Evolutionary conservation across 1,140 invertebrate species (phyloP).

Genomic region (Zaprionus ornatus): DNA sequence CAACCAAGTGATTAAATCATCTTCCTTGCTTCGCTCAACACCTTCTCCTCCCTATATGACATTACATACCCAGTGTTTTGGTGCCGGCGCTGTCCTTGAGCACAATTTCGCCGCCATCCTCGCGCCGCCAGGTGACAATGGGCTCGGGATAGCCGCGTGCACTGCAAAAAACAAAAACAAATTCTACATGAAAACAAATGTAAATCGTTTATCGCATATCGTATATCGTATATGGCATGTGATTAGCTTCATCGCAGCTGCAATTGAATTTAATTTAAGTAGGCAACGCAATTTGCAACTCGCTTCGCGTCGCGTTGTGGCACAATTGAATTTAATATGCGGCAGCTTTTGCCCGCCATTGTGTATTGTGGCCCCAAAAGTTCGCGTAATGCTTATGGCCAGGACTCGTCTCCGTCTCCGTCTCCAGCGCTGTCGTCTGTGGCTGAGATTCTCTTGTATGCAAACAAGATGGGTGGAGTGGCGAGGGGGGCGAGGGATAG

Average conservation of each 20-base stretch:
- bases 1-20: too few species aligned
- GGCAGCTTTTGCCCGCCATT: conserved; percentile 25
- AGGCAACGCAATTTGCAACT: conserved; percentile 20
- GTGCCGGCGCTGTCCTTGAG: conserved; percentile 87
- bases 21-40: too few species aligned
- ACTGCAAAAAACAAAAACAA: conserved; percentile 54
- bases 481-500: background rate
- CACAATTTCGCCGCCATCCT: conserved; percentile 92
- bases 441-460: conserved; percentile 39
- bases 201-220: background rate
- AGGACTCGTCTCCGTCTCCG: conserved; percentile 11
- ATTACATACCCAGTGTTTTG: conserved; percentile 87
- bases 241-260: background rate
- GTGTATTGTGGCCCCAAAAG: conserved; percentile 36
- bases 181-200: conserved; percentile 2
- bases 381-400: conserved; percentile 37
- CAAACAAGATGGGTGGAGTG: background rate
- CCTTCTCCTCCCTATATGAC: background rate
- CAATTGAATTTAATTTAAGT: conserved; percentile 57
- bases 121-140: conserved; percentile 93
- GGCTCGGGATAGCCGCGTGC: conserved; percentile 93
- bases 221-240: background rate
- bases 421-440: conserved; percentile 20
- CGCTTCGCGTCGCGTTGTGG: background rate
- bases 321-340: conserved; percentile 42